Base-by-base conservation (phyloP, 2,797 vertebrate species). In the Thaleichthys pacificus region DNA sequence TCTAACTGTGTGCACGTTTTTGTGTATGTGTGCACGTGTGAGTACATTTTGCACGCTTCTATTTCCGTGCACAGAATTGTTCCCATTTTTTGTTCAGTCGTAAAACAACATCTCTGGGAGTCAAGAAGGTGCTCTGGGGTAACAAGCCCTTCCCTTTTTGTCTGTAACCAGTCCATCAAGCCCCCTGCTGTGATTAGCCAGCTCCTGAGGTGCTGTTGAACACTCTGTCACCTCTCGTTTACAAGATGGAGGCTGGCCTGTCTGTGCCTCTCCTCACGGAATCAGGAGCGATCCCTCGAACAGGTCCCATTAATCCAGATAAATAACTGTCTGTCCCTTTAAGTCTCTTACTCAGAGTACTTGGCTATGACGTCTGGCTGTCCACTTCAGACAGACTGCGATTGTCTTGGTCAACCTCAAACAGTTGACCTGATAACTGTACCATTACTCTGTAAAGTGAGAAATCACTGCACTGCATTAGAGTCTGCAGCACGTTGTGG, bases 201-300 rank as follows among this genome's bases (percentile, higher is more conserved):
- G 56, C 67, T 71, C 26, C 63, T 62, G 15, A 73, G 69, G 72
- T 70, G 68, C 68, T 49, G 14, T 62, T 28, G 61, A 28, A 3
- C 14, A 68, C 75, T 71, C 69, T 67, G 32, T 67, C 69, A 61
- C 47, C 30, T 61, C 32, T 69, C 70, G 60, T 74, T 77, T 73
- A 68, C 78, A 78, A 49, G 56, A 49, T 66, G 49, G 49, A 47
- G 19, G 61, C 30, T 19, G 28, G 61, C 73, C 11, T 69, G 68
- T 28, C 62, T 49, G 14, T 30, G 58, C 56, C 35, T 22, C 62
- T 74, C 62, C 47, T 66, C 22, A 71, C 67, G 42, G 66, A 71
- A 75, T 71, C 28, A 57, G 51, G 38, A 65, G 54, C 77, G 70
- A 80, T 84, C 78, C 65, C n/a, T 66, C 26, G 26, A 78, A 69